Evolutionary conservation across 2,113 vertebrate genomes (phyloP), one percentile per base, ranked within the genome.

Genomic region (Ptychochromis oligacanthus): DNA sequence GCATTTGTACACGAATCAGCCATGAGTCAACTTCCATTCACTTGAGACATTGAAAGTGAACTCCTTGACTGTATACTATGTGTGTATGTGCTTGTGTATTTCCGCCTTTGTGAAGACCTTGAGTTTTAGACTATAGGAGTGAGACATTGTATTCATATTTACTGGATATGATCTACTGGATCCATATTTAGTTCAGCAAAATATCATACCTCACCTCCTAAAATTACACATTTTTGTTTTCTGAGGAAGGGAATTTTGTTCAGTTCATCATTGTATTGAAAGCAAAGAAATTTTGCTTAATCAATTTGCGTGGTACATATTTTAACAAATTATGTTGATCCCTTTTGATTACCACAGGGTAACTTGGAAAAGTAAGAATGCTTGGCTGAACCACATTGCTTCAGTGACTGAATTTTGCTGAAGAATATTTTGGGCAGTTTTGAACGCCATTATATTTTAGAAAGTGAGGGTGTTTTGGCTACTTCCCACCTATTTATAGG

Each of bases 1-100:
- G 82, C 60, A 40, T 77, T 77, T 60, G 79, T 74, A 67, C 80
- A 88, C 40, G 24, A 89, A 86, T 88, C 87, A 86, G 85, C 90
- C 80, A 65, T 3, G 1, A 86, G 89, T 85, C 87, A 81, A 34
- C 58, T 81, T 70, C 82, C 54, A 80, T 89, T 87, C 77, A 31
- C 74, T 76, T 87, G 84, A 89, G 80, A 24, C 74, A 85, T 85
- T 85, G 87, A 40, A 82, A 65, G 72, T 62, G 56, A 85, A 77
- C 79, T 80, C 54, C 14, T 18, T 7, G 24, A 62, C 55, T 72
- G 22, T 58, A 60, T 61, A 56, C 54, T 55, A n/a, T 57, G 61
- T 36, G 52, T 17, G 28, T 18, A 13, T 72, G 46, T 14, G 43
- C 49, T 72, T 8, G 43, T 67, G 64, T 18, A 67, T n/a, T 11